These are phyloP conservation scores for Pampus argenteus DNA, from an alignment of 2,797 vertebrate genomes.

Conservation along the genomic window DNA sequence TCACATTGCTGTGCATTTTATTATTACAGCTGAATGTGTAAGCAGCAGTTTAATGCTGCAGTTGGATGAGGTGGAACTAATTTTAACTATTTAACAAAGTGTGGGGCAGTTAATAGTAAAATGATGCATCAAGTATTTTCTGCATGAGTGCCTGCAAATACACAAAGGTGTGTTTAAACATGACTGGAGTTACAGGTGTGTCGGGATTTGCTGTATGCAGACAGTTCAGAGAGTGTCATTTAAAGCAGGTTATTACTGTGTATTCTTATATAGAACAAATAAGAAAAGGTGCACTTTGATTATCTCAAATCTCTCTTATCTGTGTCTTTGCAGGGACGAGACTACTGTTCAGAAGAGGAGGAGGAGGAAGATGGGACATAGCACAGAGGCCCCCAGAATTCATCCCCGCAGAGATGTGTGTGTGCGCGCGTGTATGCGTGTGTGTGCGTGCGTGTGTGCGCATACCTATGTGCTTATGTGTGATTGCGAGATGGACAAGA, in stretches of 20 bases:
- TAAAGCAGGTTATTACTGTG: slow-evolving; percentile 13
- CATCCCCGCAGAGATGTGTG: slow-evolving; percentile 65
- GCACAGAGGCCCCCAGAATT: slow-evolving; percentile 73
- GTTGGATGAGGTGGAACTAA: too few relatives aligned
- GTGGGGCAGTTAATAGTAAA: background rate
- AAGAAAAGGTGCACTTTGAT: background rate
- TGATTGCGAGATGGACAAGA: slow-evolving; percentile 50
- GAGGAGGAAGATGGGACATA: slow-evolving; percentile 86
- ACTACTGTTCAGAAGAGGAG: slow-evolving; percentile 96
- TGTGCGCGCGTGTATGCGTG: slow-evolving; percentile 55
- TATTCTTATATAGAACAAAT: slow-evolving; percentile 1
- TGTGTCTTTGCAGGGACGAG: slow-evolving; percentile 86
- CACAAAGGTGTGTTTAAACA: slow-evolving; percentile 15
- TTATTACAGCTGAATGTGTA: too few relatives aligned
- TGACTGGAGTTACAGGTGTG: slow-evolving; percentile 43
- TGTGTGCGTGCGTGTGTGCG: slow-evolving; percentile 35
- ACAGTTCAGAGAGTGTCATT: background rate
- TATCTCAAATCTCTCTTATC: background rate
- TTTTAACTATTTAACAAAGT: background rate
- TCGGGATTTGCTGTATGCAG: background rate
- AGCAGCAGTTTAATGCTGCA: background rate
- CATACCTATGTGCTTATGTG: slow-evolving; percentile 35
- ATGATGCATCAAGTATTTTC: slow-evolving; percentile 30
- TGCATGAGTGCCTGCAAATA: slow-evolving; percentile 13
- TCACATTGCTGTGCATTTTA: background rate